A percentile compares a stretch with the other conserved stretches of the same genome.
Conservation (phyloP, 2,113 vertebrate species). For the rat (Rattus norvegicus) region DNA sequence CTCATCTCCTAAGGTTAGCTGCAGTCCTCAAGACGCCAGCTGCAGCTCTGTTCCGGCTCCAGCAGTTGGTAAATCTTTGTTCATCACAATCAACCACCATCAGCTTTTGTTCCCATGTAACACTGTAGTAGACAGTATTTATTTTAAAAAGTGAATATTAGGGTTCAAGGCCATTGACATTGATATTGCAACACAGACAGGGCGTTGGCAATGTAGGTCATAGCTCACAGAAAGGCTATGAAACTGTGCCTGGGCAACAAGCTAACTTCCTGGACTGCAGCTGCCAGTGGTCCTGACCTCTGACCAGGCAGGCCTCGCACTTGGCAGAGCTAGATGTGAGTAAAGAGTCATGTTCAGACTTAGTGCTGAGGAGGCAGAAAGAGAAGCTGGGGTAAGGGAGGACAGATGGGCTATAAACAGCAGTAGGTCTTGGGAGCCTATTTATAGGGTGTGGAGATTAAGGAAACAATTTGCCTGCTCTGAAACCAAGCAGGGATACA, state of each 20-base stretch:
- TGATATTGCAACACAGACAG: background rate
- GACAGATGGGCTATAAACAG: slow-evolving; percentile 78
- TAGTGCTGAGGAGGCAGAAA: slow-evolving; percentile 63
- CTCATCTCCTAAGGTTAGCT: background rate
- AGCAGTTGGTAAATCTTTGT: background rate
- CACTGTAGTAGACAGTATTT: background rate
- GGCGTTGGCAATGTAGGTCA: background rate
- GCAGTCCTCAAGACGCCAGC: slow-evolving; percentile 14
- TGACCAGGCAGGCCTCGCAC: background rate
- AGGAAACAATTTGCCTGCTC: slow-evolving; percentile 65
- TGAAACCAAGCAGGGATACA: slow-evolving; percentile 49
- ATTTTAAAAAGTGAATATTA: slow-evolving; percentile 10
- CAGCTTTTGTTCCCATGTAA: background rate
- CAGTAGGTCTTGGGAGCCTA: slow-evolving; percentile 61
- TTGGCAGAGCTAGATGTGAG: background rate
- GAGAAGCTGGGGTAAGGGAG: slow-evolving; percentile 55
- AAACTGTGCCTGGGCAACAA: background rate
- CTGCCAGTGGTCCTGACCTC: slow-evolving; percentile 55
- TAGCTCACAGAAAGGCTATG: background rate
- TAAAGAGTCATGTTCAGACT: slow-evolving; percentile 54
- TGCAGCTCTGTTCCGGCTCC: background rate
- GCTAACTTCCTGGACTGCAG: background rate
- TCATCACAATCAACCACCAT: slow-evolving; percentile 17
- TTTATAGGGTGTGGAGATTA: slow-evolving; percentile 68
- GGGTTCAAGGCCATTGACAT: background rate